phyloP scores from a whole-genome alignment of 2,888 invertebrate species.

The Eucera pruinosa region DNA sequence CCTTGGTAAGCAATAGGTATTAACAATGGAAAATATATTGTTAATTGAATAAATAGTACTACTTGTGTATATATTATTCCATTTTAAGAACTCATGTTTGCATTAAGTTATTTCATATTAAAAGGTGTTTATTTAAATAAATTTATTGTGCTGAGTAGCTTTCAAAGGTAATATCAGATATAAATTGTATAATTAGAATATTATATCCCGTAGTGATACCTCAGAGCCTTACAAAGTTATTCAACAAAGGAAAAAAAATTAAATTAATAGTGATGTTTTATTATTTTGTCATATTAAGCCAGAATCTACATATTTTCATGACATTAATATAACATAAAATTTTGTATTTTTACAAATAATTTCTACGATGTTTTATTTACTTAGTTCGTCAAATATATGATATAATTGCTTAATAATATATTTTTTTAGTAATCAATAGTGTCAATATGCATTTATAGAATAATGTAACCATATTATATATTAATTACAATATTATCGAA shows the following conservation, averaged over 20 bases:
- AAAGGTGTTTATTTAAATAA: conserved; percentile 2
- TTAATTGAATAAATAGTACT: conserved; percentile 24
- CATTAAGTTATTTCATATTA: conserved; percentile 8
- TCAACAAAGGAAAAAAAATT: conserved; percentile 26
- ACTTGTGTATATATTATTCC: conserved; percentile 14
- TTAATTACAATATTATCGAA: background rate
- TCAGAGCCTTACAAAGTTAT: conserved; percentile 51
- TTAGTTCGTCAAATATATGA: background rate
- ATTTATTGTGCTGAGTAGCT: conserved; percentile 6
- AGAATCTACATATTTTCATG: conserved; percentile 17
- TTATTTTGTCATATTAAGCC: conserved; percentile 19
- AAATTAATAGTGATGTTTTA: conserved; percentile 29
- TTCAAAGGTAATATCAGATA: conserved; percentile 29
- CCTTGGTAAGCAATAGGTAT: background rate
- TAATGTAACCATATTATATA: background rate
- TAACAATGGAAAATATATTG: conserved; percentile 31
- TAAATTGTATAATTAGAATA: conserved; percentile 47
- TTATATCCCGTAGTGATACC: conserved; percentile 47
- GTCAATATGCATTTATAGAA: background rate
- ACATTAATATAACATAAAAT: conserved; percentile 26
- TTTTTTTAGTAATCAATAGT: background rate
- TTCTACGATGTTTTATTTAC: background rate
- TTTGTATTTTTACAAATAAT: background rate
- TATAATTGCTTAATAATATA: background rate
- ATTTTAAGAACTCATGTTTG: background rate